These are phyloP conservation scores for Pogoniulus pusillus DNA, from an alignment of 2,797 vertebrate genomes.

Conservation along the genomic window DNA sequence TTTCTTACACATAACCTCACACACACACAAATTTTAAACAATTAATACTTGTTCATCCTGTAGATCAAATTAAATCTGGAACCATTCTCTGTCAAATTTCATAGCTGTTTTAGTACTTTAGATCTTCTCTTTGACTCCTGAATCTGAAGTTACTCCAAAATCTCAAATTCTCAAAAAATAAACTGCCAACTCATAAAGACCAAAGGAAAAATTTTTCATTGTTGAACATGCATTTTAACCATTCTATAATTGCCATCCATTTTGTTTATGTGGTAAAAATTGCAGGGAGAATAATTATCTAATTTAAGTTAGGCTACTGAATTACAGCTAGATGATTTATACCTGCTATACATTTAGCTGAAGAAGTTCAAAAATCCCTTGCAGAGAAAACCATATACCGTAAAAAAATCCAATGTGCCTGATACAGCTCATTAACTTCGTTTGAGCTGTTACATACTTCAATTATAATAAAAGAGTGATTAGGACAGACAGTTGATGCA, in stretches of 20 bases:
- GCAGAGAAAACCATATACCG: neutral
- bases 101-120: constrained; percentile 8
- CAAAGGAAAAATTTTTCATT: neutral
- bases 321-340: neutral
- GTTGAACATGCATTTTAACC: neutral
- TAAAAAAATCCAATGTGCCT: neutral
- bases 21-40: neutral
- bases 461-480: neutral
- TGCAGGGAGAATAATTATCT: neutral
- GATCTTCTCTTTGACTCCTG: neutral
- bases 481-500: neutral
- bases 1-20: neutral
- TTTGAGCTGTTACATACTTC: neutral
- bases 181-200: neutral
- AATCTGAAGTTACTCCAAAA: constrained; percentile 9
- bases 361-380: neutral
- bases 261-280: neutral
- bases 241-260: neutral
- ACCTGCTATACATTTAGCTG: neutral
- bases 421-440: neutral
- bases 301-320: neutral
- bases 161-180: neutral
- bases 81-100: neutral
- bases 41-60: neutral
- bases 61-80: constrained; percentile 1